Evolutionary conservation across 2,113 vertebrate genomes (phyloP).

Genomic region (Rhynchopsitta pachyrhyncha): DNA sequence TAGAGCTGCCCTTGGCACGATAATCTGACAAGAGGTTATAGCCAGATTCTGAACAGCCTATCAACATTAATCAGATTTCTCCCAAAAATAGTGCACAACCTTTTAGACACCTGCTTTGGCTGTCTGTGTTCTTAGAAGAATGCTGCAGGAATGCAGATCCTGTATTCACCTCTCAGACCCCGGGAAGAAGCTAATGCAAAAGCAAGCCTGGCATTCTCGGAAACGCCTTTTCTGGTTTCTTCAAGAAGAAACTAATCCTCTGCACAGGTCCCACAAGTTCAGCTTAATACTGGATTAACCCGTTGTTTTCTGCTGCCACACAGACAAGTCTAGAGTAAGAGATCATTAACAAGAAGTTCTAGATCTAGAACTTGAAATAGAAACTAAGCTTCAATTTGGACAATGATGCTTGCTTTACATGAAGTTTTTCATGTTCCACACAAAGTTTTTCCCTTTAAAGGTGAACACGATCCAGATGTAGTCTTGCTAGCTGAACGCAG

Average conservation of each 20-base stretch:
- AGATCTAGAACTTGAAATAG: background rate
- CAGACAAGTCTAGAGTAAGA: background rate
- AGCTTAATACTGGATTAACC: conserved; percentile 1
- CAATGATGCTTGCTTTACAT: background rate
- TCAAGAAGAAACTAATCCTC: background rate
- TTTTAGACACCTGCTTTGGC: conserved; percentile 68
- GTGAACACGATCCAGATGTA: background rate
- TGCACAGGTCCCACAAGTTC: background rate
- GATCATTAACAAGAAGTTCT: background rate
- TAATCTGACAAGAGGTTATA: conserved; percentile 67
- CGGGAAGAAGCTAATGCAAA: background rate
- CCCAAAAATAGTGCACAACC: conserved; percentile 73
- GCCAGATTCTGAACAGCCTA: conserved; percentile 57
- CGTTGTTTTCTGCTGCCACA: background rate
- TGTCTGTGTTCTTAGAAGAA: background rate
- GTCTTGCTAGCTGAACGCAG: background rate
- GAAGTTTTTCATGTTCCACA: background rate
- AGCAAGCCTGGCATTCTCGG: background rate
- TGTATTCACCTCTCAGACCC: background rate
- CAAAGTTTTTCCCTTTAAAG: background rate
- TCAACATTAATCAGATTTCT: conserved; percentile 75
- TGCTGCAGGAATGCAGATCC: background rate
- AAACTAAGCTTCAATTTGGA: background rate
- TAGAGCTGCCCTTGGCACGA: conserved; percentile 51
- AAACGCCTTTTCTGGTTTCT: background rate